Evolutionary conservation across 2,888 invertebrate species (phyloP).

Genomic region (Cyclophora punctaria): DNA sequence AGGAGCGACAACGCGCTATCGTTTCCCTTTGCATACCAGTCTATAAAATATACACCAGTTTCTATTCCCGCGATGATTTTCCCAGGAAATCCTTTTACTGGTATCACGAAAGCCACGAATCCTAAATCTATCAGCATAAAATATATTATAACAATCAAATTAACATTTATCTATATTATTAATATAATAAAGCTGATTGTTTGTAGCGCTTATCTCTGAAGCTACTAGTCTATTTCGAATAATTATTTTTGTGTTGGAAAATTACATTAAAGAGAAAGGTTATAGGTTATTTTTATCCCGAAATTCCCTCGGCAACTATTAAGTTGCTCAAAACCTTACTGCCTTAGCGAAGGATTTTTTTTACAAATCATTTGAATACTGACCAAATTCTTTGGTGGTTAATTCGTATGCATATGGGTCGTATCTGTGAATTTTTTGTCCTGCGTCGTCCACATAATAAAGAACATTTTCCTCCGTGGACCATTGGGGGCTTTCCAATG

Average conservation of each 20-base stretch:
- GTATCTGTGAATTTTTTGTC: constrained; percentile 6
- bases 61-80: constrained; percentile 3
- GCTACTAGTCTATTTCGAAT: too few relatives aligned
- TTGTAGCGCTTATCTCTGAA: too few relatives aligned
- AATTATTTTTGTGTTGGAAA: too few relatives aligned
- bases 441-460: constrained; percentile 17
- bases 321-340: too few relatives aligned
- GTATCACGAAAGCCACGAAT: constrained; percentile 1
- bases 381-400: neutral
- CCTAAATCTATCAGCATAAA: constrained; percentile 1
- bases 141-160: too few relatives aligned
- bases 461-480: neutral
- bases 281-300: too few relatives aligned
- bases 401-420: neutral
- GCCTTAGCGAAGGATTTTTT: too few relatives aligned
- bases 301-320: too few relatives aligned
- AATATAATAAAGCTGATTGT: too few relatives aligned
- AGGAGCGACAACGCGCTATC: neutral
- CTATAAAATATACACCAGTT: constrained; percentile 1
- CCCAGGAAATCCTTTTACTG: constrained; percentile 2
- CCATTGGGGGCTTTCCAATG: neutral
- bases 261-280: too few relatives aligned
- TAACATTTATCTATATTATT: too few relatives aligned
- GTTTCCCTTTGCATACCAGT: too few relatives aligned
- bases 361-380: neutral